phyloP scores from a whole-genome alignment of 2,888 invertebrate species.

The Argynnis bischoffii region DNA sequence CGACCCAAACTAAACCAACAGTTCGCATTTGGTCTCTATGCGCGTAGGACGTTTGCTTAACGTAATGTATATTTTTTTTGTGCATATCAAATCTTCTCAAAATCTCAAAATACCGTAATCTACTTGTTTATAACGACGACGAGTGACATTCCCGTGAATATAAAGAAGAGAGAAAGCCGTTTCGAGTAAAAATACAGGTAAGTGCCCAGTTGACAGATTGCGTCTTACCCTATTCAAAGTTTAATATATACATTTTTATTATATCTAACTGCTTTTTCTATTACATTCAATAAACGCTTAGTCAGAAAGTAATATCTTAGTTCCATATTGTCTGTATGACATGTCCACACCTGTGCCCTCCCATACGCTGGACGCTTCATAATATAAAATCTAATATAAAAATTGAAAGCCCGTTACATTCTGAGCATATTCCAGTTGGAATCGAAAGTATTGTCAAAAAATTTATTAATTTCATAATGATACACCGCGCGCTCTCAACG shows the following conservation, averaged over 20 bases:
- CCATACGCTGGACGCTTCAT: conserved; percentile 52
- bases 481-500: conserved; percentile 62
- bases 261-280: conserved; percentile 56
- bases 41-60: conserved; percentile 75
- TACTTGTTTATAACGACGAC: conserved; percentile 59
- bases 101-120: conserved; percentile 79
- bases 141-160: conserved; percentile 74
- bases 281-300: conserved; percentile 43
- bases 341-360: conserved; percentile 51
- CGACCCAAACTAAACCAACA: conserved; percentile 73
- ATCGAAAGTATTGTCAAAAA: conserved; percentile 45
- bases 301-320: conserved; percentile 42
- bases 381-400: conserved; percentile 44
- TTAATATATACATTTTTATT: conserved; percentile 58
- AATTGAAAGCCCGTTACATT: conserved; percentile 21
- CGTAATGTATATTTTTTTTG: conserved; percentile 80
- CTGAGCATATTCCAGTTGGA: background rate
- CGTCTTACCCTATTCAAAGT: conserved; percentile 73
- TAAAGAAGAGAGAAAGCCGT: conserved; percentile 65
- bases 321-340: conserved; percentile 53
- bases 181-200: conserved; percentile 76
- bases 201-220: conserved; percentile 77
- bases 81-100: conserved; percentile 77
- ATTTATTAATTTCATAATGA: conserved; percentile 66
- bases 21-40: conserved; percentile 83